Evolutionary conservation across 35 echinoderm and acorn worm species (phyloP).

Genomic region (Lytechinus pictus): DNA sequence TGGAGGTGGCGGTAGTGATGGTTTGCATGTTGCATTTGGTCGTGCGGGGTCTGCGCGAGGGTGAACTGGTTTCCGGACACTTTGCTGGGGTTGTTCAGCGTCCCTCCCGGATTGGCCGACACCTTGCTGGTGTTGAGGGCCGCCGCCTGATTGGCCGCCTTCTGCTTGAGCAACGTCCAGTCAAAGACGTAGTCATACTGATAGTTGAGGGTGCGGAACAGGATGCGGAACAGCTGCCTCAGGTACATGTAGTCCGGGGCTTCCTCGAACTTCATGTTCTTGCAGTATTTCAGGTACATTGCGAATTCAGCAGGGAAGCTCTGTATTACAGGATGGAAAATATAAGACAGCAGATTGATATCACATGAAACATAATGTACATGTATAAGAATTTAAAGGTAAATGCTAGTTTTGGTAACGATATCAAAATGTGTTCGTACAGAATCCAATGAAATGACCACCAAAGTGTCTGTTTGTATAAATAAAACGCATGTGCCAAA

Average conservation of each 20-base stretch:
- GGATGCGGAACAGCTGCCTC: constrained; percentile 93
- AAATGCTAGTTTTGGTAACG: too few species aligned
- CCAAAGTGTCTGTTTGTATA: too few species aligned
- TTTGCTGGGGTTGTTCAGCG: constrained; percentile 2
- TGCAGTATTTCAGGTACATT: constrained; percentile 91
- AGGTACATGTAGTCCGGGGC: constrained; percentile 93
- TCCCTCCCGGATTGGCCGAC: constrained; percentile 31
- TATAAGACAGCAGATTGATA: background rate
- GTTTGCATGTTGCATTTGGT: constrained; percentile 23
- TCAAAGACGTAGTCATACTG: constrained; percentile 96
- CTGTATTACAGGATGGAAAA: constrained; percentile 18
- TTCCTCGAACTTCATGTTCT: constrained; percentile 84
- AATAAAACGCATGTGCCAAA: too few species aligned
- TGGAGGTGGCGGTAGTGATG: constrained; percentile 40
- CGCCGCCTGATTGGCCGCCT: constrained; percentile 50
- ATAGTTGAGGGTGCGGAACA: constrained; percentile 93
- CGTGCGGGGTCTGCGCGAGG: constrained; percentile 29
- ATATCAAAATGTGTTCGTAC: too few species aligned
- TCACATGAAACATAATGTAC: background rate
- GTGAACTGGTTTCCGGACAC: constrained; percentile 15
- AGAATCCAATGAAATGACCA: too few species aligned
- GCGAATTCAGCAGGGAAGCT: constrained; percentile 87
- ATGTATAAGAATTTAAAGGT: too few species aligned
- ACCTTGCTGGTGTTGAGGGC: constrained; percentile 72
- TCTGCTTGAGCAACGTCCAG: constrained; percentile 94